Base-by-base conservation (phyloP, 2,797 vertebrate genomes). In the Apodemus agrarius region DNA sequence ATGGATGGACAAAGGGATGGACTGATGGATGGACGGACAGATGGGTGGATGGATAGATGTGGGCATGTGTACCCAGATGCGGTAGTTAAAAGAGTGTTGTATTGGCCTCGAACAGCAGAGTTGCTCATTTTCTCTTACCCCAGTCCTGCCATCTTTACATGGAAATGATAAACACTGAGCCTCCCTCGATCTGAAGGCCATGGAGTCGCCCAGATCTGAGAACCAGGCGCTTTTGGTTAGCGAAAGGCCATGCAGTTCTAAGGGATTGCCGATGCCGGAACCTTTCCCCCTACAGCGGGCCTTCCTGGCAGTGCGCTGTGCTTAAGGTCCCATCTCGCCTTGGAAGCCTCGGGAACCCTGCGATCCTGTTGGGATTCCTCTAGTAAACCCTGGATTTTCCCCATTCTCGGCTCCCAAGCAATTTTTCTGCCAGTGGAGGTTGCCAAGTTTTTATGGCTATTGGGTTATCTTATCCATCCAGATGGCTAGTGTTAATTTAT, bases 381-480 rank as follows among this genome's bases (percentile, higher is more conserved):
- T 87, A 97, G 63, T 54, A 89, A 67, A 78, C 63, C n/a, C 9
- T 29, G 31, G 81, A 83, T 72, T 65, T 75, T 24, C 16, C 52
- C 82, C 37, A 6, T n/a, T 76, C 92, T 93, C 29, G 0, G n/a
- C 85, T 96, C 94, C 89, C 63, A 88, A 79, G 97, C 87, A 81
- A 94, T 97, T 91, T 98, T 95, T 96, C 96, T 96, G 95, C 61
- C 0, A 2, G 52, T 83, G 57, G 87, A 92, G 89, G 84, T 76
- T 95, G 97, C 97, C 97, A 97, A 96, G 95, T 94, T 96, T 97
- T 96, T 97, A 97, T 96, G 97, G 91, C 96, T 97, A 80, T 94
- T 97, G 95, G 97, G 93, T 97, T 97, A 96, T 98, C 98, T 96
- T 97, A 90, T 89, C 88, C 97, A 96, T 94, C 97, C 98, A 97